Base-by-base conservation (phyloP, 2,113 vertebrate genomes). In the Ahaetulla prasina region DNA sequence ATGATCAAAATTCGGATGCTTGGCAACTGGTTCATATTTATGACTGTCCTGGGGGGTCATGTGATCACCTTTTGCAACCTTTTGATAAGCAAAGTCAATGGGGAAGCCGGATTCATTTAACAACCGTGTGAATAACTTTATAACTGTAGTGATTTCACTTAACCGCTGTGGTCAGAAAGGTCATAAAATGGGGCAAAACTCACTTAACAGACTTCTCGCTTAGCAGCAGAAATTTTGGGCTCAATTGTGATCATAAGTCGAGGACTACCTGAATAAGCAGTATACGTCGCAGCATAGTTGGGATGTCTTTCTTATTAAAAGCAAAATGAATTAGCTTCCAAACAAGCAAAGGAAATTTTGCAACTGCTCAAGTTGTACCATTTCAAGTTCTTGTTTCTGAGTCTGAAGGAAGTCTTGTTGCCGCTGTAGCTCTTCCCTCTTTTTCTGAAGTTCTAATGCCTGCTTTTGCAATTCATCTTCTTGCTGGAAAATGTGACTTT, bases 341-440 rank as follows among this genome's bases (percentile, higher is more conserved):
- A 60, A 25, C 53, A 93, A 30, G 45, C 9, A 14, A 0, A 84
- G 12, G 90, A 57, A 63, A 0, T 1, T 0, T 12, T 23, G 53
- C 53, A 60, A 27, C 18, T 92, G 14, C 55, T 87, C 55, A 94
- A 22, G 0, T 30, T 2, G 1, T 95, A 99, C 99, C 98, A 99
- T 98, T 68, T 99, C 98, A 60, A 99, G 97, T 93, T 99, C 98
- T 4, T 98, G 94, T 95, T 99, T 99, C 97, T 99, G 99, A 80
- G 98, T 98, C 93, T 99, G 98, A 23, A 99, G 98, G 93, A 98
- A 98, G 91, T 99, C 98, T 0, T 99, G 99, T 91, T 99, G 98
- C 89, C 96, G 97, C 91, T 99, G 98, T 88, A 99, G 97, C 88
- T 99, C 99, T 47, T 99, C 98, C 92, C 97, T 98, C 96, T 99